These are phyloP conservation scores for Neuroterus valhalla DNA, from an alignment of 1,140 invertebrate species.

Conservation along the genomic window DNA sequence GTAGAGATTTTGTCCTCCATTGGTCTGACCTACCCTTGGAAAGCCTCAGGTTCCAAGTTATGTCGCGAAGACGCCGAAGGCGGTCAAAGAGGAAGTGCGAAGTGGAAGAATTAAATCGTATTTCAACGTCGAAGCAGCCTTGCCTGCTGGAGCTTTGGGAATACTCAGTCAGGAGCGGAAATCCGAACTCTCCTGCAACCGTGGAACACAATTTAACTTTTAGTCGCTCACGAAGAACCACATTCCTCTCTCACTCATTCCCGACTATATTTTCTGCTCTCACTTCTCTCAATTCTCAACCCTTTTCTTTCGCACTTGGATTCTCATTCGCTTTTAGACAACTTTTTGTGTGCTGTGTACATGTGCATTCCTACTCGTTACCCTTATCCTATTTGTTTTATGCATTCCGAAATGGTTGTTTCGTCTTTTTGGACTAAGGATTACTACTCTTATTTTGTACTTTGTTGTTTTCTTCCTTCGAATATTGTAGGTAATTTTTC, in stretches of 20 bases:
- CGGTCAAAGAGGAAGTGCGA: slow-evolving; percentile 54
- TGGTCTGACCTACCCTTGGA: background rate
- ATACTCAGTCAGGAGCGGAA: slow-evolving; percentile 66
- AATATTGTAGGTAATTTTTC: no score
- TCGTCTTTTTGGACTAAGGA: no score
- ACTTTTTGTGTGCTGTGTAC: no score
- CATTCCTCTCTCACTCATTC: slow-evolving; percentile 31
- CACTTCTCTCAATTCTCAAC: slow-evolving; percentile 3
- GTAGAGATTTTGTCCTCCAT: background rate
- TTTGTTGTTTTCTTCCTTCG: no score
- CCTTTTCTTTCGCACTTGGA: background rate
- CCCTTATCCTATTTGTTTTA: no score
- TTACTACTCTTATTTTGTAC: no score
- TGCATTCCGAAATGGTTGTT: no score
- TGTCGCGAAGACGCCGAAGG: slow-evolving; percentile 8
- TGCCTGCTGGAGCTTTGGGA: slow-evolving; percentile 56
- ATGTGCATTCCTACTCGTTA: no score
- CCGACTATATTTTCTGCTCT: slow-evolving; percentile 29
- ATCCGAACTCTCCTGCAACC: slow-evolving; percentile 61
- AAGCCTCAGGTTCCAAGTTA: background rate
- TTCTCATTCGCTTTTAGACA: no score
- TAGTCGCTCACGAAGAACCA: slow-evolving; percentile 59
- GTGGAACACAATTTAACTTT: slow-evolving; percentile 71
- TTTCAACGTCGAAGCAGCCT: slow-evolving; percentile 64
- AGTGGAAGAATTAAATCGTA: slow-evolving; percentile 70